Evolutionary conservation across 2,797 vertebrate genomes (phyloP).

Genomic region (Carcharodon carcharias): DNA sequence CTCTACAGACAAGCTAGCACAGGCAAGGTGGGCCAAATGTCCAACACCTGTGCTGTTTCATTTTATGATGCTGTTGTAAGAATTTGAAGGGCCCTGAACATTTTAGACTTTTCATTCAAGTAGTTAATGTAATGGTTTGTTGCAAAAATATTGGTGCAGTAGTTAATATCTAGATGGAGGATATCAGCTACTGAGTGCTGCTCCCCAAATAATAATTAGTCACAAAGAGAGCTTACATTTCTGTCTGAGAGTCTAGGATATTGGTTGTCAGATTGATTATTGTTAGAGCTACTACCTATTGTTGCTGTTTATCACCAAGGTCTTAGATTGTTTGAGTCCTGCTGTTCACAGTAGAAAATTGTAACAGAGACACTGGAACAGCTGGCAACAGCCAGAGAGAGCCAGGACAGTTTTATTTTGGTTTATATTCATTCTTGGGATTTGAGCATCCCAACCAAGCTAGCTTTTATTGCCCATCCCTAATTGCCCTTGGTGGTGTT

Average conservation of each 20-base stretch:
- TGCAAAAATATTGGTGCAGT: background rate
- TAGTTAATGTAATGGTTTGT: background rate
- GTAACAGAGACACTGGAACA: background rate
- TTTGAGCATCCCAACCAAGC: background rate
- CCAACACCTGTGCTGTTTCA: background rate
- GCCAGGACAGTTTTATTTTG: background rate
- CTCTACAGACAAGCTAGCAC: too few species aligned
- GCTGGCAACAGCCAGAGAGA: background rate
- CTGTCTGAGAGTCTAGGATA: background rate
- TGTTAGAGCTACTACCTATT: background rate
- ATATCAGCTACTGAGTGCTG: background rate
- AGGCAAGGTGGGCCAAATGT: background rate
- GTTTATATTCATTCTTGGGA: background rate
- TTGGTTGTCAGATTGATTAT: background rate
- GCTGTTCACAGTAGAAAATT: background rate
- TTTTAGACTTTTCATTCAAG: background rate
- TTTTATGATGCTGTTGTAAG: background rate
- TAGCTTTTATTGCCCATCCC: background rate
- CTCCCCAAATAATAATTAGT: background rate
- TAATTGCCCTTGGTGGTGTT: background rate
- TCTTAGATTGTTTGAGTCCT: background rate
- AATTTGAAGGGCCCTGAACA: background rate
- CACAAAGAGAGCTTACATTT: background rate
- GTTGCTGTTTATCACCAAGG: background rate
- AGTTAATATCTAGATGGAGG: background rate